These are phyloP conservation scores for Xenopus laevis DNA, from an alignment of 2,113 vertebrate genomes.

Conservation along the genomic window DNA sequence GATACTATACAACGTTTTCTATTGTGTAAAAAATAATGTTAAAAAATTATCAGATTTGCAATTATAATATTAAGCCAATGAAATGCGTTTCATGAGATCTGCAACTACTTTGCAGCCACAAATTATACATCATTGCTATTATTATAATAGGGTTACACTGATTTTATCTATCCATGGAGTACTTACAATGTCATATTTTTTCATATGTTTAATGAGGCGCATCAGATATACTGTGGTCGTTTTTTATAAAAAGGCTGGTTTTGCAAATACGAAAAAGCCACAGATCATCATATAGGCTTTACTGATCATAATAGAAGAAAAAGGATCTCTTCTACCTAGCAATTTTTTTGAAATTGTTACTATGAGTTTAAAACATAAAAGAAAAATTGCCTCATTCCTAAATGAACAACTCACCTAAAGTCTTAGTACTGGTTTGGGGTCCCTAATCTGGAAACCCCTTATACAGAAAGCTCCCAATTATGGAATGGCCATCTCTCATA, in stretches of 20 bases:
- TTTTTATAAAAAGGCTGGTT: conserved; percentile 10
- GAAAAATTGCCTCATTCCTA: too few relatives aligned
- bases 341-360: too few relatives aligned
- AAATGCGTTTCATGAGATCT: conserved; percentile 26
- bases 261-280: conserved; percentile 7
- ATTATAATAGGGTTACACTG: conserved; percentile 34
- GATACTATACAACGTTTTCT: conserved; percentile 1
- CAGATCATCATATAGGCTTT: not conserved
- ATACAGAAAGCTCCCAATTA: too few relatives aligned
- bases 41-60: conserved; percentile 39
- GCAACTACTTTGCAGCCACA: conserved; percentile 34
- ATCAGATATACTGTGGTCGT: conserved; percentile 22
- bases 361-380: too few relatives aligned
- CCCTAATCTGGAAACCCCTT: too few relatives aligned
- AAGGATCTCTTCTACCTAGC: too few relatives aligned
- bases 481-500: too few relatives aligned
- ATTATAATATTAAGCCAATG: conserved; percentile 40
- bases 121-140: conserved; percentile 28
- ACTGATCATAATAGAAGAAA: not conserved
- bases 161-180: conserved; percentile 32
- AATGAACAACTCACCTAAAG: too few relatives aligned
- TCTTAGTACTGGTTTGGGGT: too few relatives aligned
- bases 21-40: conserved; percentile 27
- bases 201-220: conserved; percentile 19
- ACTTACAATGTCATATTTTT: conserved; percentile 24